Percentiles rank a stretch among this genome's conserved stretches.
These are phyloP conservation scores for Grallaria varia DNA, from an alignment of 2,113 vertebrate genomes.

Conservation along the genomic window DNA sequence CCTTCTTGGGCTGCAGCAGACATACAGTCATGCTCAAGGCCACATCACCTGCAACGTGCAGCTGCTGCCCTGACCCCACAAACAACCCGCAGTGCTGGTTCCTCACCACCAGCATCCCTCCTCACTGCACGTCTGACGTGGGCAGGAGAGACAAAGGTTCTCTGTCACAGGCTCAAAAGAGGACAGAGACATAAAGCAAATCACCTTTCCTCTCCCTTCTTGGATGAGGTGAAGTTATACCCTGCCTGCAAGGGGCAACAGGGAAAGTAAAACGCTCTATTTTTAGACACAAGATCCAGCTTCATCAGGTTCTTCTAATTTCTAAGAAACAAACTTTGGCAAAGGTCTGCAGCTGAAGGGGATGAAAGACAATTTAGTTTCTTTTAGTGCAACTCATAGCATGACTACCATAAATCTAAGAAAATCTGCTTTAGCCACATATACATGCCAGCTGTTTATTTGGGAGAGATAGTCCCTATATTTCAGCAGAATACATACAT, in stretches of 20 bases:
- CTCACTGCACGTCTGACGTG: neutral
- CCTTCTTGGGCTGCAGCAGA: neutral
- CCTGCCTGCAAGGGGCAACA: neutral
- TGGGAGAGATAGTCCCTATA: neutral
- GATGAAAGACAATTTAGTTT: conserved; percentile 11
- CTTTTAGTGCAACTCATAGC: neutral
- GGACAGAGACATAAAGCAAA: neutral
- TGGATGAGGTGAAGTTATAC: conserved; percentile 5
- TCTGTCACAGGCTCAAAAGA: neutral
- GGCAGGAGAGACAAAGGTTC: neutral
- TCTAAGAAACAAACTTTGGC: conserved; percentile 41
- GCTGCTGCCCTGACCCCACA: neutral
- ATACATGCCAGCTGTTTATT: neutral
- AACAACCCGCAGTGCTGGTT: neutral
- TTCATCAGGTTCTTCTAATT: conserved; percentile 32
- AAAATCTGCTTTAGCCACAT: conserved; percentile 7
- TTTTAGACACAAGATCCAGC: conserved; percentile 4
- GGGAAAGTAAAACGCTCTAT: conserved; percentile 25
- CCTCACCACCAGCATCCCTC: neutral
- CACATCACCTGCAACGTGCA: neutral
- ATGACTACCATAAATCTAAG: neutral
- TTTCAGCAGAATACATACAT: neutral
- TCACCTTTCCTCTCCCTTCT: conserved; percentile 3
- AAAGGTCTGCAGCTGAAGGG: neutral
- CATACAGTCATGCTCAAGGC: neutral